phyloP scores from a whole-genome alignment of 2,888 invertebrate genomes.

The Alviniconcha strummeri region DNA sequence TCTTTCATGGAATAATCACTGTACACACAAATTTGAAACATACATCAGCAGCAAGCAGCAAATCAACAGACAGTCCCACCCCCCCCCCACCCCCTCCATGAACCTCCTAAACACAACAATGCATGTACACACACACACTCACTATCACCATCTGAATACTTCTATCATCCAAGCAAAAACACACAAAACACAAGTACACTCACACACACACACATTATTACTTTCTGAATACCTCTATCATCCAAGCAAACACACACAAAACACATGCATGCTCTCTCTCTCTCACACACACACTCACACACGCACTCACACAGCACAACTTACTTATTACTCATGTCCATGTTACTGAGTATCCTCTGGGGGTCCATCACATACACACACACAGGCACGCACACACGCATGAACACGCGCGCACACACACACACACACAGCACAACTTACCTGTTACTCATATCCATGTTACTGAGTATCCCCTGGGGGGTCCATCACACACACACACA shows the following conservation, averaged over 20 bases:
- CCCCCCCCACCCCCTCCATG: background rate
- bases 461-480: constrained; percentile 28
- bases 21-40: too few species aligned
- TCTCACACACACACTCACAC: too few species aligned
- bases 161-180: background rate
- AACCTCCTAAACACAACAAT: background rate
- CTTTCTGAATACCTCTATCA: too few species aligned
- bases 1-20: too few species aligned
- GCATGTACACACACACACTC: background rate
- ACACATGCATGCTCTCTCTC: too few species aligned
- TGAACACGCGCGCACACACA: background rate
- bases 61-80: too few species aligned
- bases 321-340: constrained; percentile 23
- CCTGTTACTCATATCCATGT: constrained; percentile 25
- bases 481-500: background rate
- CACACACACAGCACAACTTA: background rate
- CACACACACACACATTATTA: background rate
- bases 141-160: too few species aligned
- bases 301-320: background rate
- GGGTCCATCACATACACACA: constrained; percentile 19
- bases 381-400: background rate
- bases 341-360: constrained; percentile 29
- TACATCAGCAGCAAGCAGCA: too few species aligned
- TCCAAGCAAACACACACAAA: background rate
- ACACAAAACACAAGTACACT: too few species aligned